These are phyloP conservation scores for Hylia prasina DNA, from an alignment of 2,113 vertebrate species.

Conservation along the genomic window DNA sequence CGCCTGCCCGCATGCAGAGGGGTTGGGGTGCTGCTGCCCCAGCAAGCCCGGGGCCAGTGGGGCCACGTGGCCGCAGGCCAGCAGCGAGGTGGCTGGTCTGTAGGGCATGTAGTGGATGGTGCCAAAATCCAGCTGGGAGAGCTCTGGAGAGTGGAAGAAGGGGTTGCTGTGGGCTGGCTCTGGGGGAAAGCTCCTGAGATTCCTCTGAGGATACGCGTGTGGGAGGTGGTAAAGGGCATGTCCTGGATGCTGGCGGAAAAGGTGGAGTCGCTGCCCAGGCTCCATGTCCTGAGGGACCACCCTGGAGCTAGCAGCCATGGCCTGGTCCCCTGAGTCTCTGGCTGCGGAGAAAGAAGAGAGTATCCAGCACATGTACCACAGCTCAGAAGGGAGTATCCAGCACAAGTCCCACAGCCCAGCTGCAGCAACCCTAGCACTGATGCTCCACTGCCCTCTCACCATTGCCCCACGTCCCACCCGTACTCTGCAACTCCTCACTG, in stretches of 20 bases:
- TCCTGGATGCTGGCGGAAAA: constrained; percentile 80
- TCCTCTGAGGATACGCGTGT: constrained; percentile 67
- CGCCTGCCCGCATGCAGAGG: background rate
- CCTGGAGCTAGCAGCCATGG: background rate
- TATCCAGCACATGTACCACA: background rate
- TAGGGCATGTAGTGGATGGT: constrained; percentile 77
- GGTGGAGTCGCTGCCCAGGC: constrained; percentile 83
- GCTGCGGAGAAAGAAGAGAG: constrained; percentile 56
- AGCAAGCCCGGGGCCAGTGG: constrained; percentile 57
- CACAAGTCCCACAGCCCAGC: accelerated
- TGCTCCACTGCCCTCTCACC: background rate
- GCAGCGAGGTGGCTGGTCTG: constrained; percentile 60
- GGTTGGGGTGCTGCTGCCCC: constrained; percentile 68
- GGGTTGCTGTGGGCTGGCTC: constrained; percentile 74
- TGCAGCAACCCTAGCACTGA: accelerated
- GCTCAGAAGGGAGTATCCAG: background rate
- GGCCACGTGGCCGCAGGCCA: constrained; percentile 66
- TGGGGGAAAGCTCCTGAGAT: constrained; percentile 70
- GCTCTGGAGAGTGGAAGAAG: constrained; percentile 77
- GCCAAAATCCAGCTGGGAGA: constrained; percentile 72
- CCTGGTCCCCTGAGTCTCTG: constrained; percentile 52
- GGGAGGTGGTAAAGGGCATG: constrained; percentile 80
- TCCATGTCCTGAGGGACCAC: constrained; percentile 60
- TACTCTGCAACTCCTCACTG: background rate
- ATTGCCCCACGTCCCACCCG: accelerated